These are phyloP conservation scores for Lasioglossum calceatum DNA, from an alignment of 2,888 invertebrate species.

Conservation along the genomic window DNA sequence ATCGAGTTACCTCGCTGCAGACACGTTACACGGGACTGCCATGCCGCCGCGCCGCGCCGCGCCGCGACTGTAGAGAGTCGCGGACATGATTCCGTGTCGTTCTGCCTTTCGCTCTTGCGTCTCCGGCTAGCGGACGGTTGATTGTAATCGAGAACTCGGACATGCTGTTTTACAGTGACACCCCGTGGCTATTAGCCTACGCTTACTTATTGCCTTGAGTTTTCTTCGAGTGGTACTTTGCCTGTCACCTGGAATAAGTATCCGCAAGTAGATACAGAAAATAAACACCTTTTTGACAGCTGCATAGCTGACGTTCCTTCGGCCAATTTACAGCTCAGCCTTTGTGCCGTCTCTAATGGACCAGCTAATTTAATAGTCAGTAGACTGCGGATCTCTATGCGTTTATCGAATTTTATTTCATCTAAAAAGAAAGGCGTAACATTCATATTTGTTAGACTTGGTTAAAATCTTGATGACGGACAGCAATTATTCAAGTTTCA, in stretches of 20 bases:
- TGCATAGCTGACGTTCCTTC: neutral
- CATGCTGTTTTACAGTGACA: neutral
- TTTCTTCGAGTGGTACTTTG: neutral
- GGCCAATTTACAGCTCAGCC: neutral
- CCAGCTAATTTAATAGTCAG: neutral
- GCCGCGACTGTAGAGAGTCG: neutral
- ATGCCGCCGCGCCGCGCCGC: neutral
- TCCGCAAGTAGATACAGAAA: neutral
- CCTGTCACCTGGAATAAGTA: neutral
- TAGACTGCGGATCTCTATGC: too few species aligned
- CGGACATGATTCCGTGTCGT: neutral
- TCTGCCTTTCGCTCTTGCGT: neutral
- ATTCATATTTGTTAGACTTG: too few species aligned
- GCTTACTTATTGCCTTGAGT: neutral
- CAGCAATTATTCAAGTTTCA: too few species aligned
- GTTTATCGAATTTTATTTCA: too few species aligned
- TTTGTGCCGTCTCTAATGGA: neutral
- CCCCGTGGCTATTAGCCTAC: neutral
- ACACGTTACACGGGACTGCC: constrained; percentile 14
- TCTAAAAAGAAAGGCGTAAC: too few species aligned
- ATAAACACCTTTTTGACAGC: neutral
- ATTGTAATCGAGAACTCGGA: constrained; percentile 1
- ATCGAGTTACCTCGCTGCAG: constrained; percentile 11
- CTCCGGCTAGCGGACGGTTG: neutral
- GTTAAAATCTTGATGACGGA: too few species aligned